Percentiles rank a stretch among this genome's conserved stretches.
phyloP scores from a whole-genome alignment of 2,888 invertebrate species.

The Itoplectis maculator region DNA sequence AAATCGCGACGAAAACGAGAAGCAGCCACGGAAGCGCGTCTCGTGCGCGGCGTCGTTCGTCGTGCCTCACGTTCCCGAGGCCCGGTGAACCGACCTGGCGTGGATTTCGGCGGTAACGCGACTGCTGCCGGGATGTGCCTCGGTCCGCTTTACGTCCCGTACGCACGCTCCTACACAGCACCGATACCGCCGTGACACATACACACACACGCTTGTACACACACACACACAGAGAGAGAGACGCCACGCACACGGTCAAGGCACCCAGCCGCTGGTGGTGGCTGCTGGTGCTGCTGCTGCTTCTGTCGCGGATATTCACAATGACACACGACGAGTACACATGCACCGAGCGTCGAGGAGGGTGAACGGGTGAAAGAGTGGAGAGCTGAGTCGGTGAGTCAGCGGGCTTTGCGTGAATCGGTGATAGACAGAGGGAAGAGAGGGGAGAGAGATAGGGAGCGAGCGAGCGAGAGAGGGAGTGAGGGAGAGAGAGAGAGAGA shows the following conservation, averaged over 20 bases:
- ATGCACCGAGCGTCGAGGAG: constrained; percentile 60
- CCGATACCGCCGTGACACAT: constrained; percentile 36
- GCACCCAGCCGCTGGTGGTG: constrained; percentile 34
- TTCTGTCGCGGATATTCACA: constrained; percentile 39
- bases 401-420: constrained; percentile 57
- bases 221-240: background rate
- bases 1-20: constrained; percentile 5
- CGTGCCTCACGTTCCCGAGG: constrained; percentile 41
- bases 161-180: constrained; percentile 56
- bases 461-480: constrained; percentile 38
- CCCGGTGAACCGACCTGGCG: constrained; percentile 58
- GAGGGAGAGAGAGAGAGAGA: constrained; percentile 25
- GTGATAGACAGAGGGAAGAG: constrained; percentile 23
- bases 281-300: constrained; percentile 37
- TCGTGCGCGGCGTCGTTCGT: constrained; percentile 3
- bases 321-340: constrained; percentile 53
- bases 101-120: constrained; percentile 63
- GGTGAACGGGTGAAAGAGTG: constrained; percentile 56
- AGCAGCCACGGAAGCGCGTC: constrained; percentile 11
- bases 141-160: constrained; percentile 50
- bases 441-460: constrained; percentile 22
- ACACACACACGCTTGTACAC: constrained; percentile 5
- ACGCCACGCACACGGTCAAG: constrained; percentile 35
- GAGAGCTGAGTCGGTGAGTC: constrained; percentile 62
- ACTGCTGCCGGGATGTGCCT: constrained; percentile 49